phyloP scores from a whole-genome alignment of 2,888 invertebrate species.

The Hermaeophaga mercurialis region DNA sequence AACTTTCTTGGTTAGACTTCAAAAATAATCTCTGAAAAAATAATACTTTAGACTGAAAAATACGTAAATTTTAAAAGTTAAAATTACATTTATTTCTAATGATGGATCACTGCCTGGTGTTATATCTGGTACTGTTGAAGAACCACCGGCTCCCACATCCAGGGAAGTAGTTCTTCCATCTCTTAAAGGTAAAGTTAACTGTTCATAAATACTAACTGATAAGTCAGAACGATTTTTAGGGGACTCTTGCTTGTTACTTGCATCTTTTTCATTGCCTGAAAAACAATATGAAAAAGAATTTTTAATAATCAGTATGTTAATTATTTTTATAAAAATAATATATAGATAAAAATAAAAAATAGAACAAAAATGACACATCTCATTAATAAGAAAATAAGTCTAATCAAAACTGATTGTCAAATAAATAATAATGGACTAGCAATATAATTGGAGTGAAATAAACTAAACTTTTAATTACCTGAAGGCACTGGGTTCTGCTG shows the following conservation, averaged over 20 bases:
- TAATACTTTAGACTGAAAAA: slow-evolving; percentile 10
- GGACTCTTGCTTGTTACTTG: slow-evolving; percentile 60
- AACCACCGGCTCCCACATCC: slow-evolving; percentile 55
- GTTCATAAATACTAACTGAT: slow-evolving; percentile 73
- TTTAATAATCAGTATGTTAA: too few species aligned
- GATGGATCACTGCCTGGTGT: slow-evolving; percentile 51
- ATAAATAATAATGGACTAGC: too few species aligned
- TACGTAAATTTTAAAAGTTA: neutral
- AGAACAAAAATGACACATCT: too few species aligned
- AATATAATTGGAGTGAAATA: neutral
- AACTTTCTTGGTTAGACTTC: slow-evolving; percentile 75
- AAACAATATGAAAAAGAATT: too few species aligned
- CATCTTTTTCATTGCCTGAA: slow-evolving; percentile 61
- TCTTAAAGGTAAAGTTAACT: slow-evolving; percentile 71
- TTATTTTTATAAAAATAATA: too few species aligned
- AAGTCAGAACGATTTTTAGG: slow-evolving; percentile 71
- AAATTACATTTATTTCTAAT: slow-evolving; percentile 59
- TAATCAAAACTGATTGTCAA: too few species aligned
- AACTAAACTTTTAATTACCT: slow-evolving; percentile 38
- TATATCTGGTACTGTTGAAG: slow-evolving; percentile 47
- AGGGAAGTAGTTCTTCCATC: slow-evolving; percentile 58
- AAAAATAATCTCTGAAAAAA: slow-evolving; percentile 73
- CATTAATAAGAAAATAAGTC: too few species aligned
- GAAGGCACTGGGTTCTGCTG: slow-evolving; percentile 51
- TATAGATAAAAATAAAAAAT: too few species aligned